These are phyloP conservation scores for Labeo catla DNA, from an alignment of 2,113 vertebrate species.

Conservation along the genomic window DNA sequence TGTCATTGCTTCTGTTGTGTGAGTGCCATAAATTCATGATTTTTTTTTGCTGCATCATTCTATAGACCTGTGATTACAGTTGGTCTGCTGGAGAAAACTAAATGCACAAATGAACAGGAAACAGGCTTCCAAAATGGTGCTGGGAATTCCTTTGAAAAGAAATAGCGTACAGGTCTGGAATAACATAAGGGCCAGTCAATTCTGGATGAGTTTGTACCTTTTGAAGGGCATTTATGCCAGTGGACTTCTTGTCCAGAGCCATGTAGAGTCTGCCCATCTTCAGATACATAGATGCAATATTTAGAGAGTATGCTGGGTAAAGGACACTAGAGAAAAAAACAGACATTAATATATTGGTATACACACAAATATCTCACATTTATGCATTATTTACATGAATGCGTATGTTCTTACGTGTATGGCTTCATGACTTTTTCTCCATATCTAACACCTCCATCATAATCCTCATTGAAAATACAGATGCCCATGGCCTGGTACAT, in stretches of 20 bases:
- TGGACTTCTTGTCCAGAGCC: slow-evolving; percentile 75
- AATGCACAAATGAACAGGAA: too few relatives aligned
- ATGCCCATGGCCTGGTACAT: slow-evolving; percentile 99
- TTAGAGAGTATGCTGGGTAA: slow-evolving; percentile 90
- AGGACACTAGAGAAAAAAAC: slow-evolving; percentile 77
- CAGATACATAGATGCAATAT: slow-evolving; percentile 95
- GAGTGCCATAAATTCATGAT: too few relatives aligned
- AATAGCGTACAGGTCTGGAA: background rate
- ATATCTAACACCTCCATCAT: slow-evolving; percentile 84
- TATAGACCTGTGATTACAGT: too few relatives aligned
- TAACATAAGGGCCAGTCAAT: background rate
- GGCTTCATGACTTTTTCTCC: slow-evolving; percentile 90
- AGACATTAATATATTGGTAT: background rate
- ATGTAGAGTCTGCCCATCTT: slow-evolving; percentile 89
- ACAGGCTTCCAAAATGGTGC: too few relatives aligned
- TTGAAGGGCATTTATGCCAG: slow-evolving; percentile 79
- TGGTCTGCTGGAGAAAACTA: too few relatives aligned
- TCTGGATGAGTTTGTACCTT: slow-evolving; percentile 76
- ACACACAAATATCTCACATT: background rate
- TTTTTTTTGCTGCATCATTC: too few relatives aligned
- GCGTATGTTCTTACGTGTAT: slow-evolving; percentile 79
- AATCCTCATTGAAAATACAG: slow-evolving; percentile 86
- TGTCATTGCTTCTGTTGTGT: too few relatives aligned
- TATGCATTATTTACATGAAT: background rate
- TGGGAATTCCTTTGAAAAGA: background rate